Conservation (phyloP, 2,888 invertebrate species). For the Agrotis segetum region DNA sequence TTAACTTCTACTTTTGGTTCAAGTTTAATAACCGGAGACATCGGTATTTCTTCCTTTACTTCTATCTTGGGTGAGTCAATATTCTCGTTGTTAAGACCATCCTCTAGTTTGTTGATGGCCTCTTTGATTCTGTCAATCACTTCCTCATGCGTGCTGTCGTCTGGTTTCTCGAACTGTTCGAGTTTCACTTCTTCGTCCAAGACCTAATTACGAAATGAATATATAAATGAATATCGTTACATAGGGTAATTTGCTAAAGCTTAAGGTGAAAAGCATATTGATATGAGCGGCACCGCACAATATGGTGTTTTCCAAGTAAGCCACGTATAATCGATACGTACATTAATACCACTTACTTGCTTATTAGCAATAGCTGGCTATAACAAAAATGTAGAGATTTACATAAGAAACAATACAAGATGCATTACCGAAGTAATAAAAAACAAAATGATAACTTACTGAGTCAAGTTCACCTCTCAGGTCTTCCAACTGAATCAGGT, state of each 20-base stretch:
- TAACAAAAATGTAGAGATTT: constrained; percentile 30
- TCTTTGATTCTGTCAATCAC: constrained; percentile 86
- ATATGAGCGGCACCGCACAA: too few relatives aligned
- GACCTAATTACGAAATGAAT: constrained; percentile 67
- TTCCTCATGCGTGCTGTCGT: constrained; percentile 78
- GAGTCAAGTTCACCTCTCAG: constrained; percentile 69
- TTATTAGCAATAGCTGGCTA: constrained; percentile 42
- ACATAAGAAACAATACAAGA: background rate
- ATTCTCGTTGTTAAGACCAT: constrained; percentile 75
- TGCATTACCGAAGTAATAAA: background rate
- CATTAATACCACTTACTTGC: constrained; percentile 40
- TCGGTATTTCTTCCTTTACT: constrained; percentile 62
- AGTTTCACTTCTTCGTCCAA: constrained; percentile 80
- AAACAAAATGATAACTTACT: constrained; percentile 64
- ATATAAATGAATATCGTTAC: background rate
- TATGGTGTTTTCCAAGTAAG: background rate
- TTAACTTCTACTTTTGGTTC: constrained; percentile 16
- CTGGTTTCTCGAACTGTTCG: constrained; percentile 82
- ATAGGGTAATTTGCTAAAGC: background rate
- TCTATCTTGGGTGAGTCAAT: constrained; percentile 67
- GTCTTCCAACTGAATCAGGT: constrained; percentile 64
- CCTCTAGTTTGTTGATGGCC: constrained; percentile 84
- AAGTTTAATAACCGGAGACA: constrained; percentile 14
- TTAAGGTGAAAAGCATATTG: background rate
- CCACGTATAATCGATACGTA: constrained; percentile 7